Base-by-base conservation (phyloP, 2,113 vertebrate genomes). In the Fregetta grallaria region DNA sequence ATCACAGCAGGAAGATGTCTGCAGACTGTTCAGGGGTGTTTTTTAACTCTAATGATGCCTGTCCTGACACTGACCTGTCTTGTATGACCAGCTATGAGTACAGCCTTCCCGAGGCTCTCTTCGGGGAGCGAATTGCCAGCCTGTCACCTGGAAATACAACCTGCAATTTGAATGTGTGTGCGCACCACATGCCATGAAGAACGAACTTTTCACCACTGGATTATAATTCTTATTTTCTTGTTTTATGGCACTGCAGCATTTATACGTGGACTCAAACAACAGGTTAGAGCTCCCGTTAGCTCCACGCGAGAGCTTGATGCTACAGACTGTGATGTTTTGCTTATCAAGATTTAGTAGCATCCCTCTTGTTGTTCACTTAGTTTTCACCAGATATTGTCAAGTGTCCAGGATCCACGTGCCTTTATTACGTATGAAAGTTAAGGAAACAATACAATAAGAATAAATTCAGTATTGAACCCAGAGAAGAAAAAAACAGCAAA, bases 51-150 rank as follows among this genome's bases (percentile, higher is more conserved):
- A 14, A 8, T 3, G 19, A 15, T 34, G 9, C 23, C 14, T 44
- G 8, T 62, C 36, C 18, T 10, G 11, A 13, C 56, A 15, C 32
- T 6, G 6, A n/a, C 16, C 34, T 26, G 14, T 19, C 52, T 19
- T 23, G 18, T 13, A 17, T 2, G 8, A 34, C 14, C 20, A 17
- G 22, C 19, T 8, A 6, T 3, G 22, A 53, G 25, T 4, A 36
- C 32, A 72, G 14, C 32, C 58, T 52, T 71, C 58, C 32, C 10
- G 4, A 11, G 18, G 17, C n/a, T 61, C 29, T 9, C 40, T 5
- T 6, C 1, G 1, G 25, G 56, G 30, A 6, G 4, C 1, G 4
- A 61, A 13, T 22, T 61, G 45, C 38, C 23, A 13, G 15, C 12
- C 15, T 40, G 13, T 7, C 18, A 2, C 5, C 27, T 45, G 55